These are phyloP conservation scores for Philotrypesis tridentata DNA, from an alignment of 1,140 invertebrate genomes.

Conservation along the genomic window DNA sequence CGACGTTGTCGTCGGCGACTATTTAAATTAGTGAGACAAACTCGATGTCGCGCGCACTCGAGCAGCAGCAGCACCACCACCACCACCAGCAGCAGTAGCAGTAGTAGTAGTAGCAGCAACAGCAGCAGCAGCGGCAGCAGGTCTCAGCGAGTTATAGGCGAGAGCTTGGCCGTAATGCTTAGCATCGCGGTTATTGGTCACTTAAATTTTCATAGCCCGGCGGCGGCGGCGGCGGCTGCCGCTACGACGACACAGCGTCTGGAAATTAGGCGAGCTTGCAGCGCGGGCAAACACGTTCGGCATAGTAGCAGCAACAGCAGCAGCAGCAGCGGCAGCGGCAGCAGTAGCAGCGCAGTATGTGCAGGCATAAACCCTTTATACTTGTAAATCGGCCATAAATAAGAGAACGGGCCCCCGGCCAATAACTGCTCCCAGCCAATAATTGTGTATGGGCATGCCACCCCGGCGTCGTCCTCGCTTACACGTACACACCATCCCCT, in stretches of 20 bases:
- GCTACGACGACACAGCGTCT: background rate
- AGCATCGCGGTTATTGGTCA: conserved; percentile 39
- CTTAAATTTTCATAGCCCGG: conserved; percentile 33
- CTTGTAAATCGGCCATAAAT: conserved; percentile 27
- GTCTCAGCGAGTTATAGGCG: background rate
- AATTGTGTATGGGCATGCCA: conserved; percentile 5
- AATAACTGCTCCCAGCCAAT: conserved; percentile 13
- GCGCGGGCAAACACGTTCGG: conserved; percentile 15
- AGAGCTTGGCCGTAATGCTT: background rate
- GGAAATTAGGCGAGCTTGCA: conserved; percentile 20
- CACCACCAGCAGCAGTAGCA: no score
- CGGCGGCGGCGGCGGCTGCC: background rate
- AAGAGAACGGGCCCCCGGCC: conserved; percentile 19
- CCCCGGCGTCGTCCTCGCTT: background rate
- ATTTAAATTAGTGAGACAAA: conserved; percentile 49
- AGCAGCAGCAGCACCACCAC: no score
- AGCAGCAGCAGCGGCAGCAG: background rate
- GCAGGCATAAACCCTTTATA: conserved; percentile 10
- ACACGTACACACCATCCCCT: background rate
- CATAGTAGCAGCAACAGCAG: no score
- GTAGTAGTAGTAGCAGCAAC: background rate
- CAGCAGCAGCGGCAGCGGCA: background rate
- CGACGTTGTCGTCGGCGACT: conserved; percentile 17
- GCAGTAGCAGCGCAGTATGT: no score
- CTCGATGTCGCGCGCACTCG: conserved; percentile 14